Evolutionary conservation across 2,797 vertebrate genomes (phyloP), one percentile per base, ranked within the genome.

Genomic region (Rhinoraja longicauda): DNA sequence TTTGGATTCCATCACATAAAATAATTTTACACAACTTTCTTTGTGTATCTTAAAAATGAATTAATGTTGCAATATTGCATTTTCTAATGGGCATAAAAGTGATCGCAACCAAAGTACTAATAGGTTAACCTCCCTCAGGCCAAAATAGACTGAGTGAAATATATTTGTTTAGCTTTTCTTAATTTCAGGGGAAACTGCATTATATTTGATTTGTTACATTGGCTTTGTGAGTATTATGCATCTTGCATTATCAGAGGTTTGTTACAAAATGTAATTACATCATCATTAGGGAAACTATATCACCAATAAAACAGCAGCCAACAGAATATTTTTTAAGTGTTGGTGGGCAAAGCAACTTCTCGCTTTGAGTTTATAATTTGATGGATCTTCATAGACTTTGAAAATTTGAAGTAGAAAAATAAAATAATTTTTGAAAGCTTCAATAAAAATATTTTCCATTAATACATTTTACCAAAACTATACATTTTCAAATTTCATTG

Each of bases 211-310:
- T 57, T 24, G 7, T 26, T 26, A 53, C 39, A 57, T 45, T 9
- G 73, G 62, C 62, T 64, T 67, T 67, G 32, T 2, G 29, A 67
- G 17, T 88, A 88, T 64, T 84, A 84, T 90, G 64, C 21, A 45
- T 72, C 39, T 91, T 91, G 88, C 64, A 73, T 92, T 92, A 39
- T 88, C 59, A 36, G 84, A 88, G 67, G 59, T 88, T 67, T 36
- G n/a, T 88, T 67, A 75, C 36, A 92, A 73, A 73, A 73, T 92
- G 32, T 92, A 72, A 75, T 92, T 92, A 92, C 90, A 75, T 92
- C 29, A 73, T 73, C 36, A 91, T 39, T 53, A 92, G 19, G 32
- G 70, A 92, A 67, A 88, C 67, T 75, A 53, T 29, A 75, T 92
- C 70, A 92, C 24, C 36, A 64, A 1, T 9, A 19, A 67, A 67